Base-by-base conservation (phyloP, 1,140 invertebrate genomes). In the Bombus picipes region DNA sequence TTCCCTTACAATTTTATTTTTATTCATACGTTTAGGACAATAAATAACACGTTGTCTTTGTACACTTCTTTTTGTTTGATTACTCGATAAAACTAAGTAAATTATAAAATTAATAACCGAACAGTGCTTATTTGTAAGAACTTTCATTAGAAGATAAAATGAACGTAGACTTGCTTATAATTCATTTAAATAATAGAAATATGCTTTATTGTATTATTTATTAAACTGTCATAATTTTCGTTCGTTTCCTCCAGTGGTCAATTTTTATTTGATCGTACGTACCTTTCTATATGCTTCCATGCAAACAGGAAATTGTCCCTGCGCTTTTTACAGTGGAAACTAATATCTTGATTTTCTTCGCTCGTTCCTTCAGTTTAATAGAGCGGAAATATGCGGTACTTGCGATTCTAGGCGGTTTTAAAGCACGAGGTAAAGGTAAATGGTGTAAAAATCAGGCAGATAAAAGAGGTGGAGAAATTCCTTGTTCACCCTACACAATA, bases 371-470 rank as follows among this genome's bases (percentile, higher is more conserved):
- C 28, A 43, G 70, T 37, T 71, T 81, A 81, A 81, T 81, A 72
- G 80, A 81, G 70, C 80, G 80, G 70, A 81, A 81, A 81, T 81
- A 73, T 73, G 70, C 70, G 80, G 47, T 73, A 73, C 80, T 81
- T 62, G 80, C 65, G 77, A 65, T 68, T 79, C 41, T 68, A 68
- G 77, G 39, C 8, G 41, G 78, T 37, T 80, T 70, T 53, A 53
- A 73, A 72, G 70, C 80, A 68, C 37, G 53, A 34, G 37, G 65
- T 79, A 79, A 70, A 70, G 37, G 70, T 70, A 81, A 81, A 73
- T 73, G 80, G 70, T 71, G 80, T 73, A 73, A 81, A 73, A 81
- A 73, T 81, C 80, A 41, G 70, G 37, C 53, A 34, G 68, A 81
- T 73, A 81, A 81, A 81, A 72, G 37, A 39, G 37, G 66, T 53